Evolutionary conservation across 2,888 invertebrate genomes (phyloP).

Genomic region (Aspidapion aeneum): DNA sequence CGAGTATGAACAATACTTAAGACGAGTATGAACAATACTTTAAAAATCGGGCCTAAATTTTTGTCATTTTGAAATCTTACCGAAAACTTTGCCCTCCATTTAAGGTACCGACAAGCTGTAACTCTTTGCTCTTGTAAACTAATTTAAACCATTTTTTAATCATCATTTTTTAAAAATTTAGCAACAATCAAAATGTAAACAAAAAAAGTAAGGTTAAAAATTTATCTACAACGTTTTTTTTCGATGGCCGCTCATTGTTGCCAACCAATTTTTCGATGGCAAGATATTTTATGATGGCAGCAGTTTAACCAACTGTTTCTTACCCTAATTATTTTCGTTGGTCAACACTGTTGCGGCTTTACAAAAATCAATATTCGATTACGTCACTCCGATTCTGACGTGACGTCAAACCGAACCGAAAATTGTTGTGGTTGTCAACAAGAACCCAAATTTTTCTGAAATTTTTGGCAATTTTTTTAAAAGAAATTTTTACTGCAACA

Average conservation of each 20-base stretch:
- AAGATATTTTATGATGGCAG: no score
- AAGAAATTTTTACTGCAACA: neutral
- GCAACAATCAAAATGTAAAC: neutral
- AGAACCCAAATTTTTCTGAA: neutral
- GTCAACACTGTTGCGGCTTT: no score
- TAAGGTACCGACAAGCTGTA: slow-evolving; percentile 64
- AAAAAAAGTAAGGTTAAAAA: slow-evolving; percentile 2
- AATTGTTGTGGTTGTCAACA: no score
- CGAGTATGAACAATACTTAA: no score
- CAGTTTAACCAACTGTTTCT: no score
- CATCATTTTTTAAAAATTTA: slow-evolving; percentile 25
- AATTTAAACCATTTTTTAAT: slow-evolving; percentile 51
- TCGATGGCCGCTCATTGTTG: no score
- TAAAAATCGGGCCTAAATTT: no score
- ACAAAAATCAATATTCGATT: no score
- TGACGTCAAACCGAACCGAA: neutral
- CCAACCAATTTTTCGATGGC: no score
- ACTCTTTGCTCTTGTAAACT: slow-evolving; percentile 53
- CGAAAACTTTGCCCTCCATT: slow-evolving; percentile 85
- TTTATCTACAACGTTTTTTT: neutral
- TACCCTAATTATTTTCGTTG: no score
- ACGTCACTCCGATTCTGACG: neutral
- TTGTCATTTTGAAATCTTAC: slow-evolving; percentile 47
- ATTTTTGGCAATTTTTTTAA: neutral
- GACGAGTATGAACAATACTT: no score